These are phyloP conservation scores for Girardia tigrina DNA, from an alignment of 2,888 invertebrate genomes.

Conservation along the genomic window DNA sequence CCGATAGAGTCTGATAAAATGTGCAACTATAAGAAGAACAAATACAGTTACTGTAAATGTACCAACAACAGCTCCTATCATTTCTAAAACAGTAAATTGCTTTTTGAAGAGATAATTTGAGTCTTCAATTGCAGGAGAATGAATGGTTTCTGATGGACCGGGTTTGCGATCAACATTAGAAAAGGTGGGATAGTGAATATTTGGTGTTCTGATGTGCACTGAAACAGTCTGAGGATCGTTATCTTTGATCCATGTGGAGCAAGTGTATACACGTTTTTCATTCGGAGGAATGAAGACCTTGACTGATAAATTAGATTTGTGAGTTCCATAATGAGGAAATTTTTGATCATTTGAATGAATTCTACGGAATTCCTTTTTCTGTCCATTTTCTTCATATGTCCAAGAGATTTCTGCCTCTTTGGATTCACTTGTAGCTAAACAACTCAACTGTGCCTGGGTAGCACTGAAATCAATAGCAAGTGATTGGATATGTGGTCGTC, in stretches of 20 bases:
- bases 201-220: slow-evolving; percentile 8
- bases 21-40: slow-evolving; percentile 26
- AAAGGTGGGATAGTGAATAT: not conserved
- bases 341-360: not conserved
- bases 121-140: not conserved
- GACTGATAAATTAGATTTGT: not conserved
- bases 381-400: slow-evolving; percentile 21
- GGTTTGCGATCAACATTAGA: not conserved
- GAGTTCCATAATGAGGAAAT: not conserved
- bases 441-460: slow-evolving; percentile 12
- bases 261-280: not conserved
- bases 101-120: slow-evolving; percentile 31
- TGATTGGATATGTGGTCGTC: slow-evolving; percentile 25
- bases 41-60: slow-evolving; percentile 31
- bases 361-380: not conserved
- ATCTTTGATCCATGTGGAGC: slow-evolving; percentile 18
- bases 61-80: slow-evolving; percentile 35
- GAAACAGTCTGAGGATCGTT: not conserved
- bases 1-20: not conserved
- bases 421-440: slow-evolving; percentile 2
- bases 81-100: slow-evolving; percentile 35
- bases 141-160: not conserved
- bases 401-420: not conserved
- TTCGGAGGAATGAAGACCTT: not conserved
- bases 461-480: slow-evolving; percentile 6